Evolutionary conservation across 30 jellyfish, hydroid and myxozoan genomes (phyloP), one percentile per base, ranked within the genome.

Genomic region (Aurelia sp.): DNA sequence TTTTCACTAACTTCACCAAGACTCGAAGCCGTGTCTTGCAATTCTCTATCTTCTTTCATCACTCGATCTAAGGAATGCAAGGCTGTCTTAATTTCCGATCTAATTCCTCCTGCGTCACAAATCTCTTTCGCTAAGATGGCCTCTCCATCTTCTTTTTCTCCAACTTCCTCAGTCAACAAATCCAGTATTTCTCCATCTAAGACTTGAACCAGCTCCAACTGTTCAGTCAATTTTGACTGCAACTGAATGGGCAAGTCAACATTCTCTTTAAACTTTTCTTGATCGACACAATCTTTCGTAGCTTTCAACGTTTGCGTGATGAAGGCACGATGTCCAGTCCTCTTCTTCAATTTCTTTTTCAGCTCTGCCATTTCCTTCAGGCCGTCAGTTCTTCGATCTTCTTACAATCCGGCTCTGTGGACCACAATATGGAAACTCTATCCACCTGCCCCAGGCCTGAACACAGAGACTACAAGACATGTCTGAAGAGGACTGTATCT

Each of bases 61-160:
- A 27, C 33, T 27, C 33, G 33, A 27, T 66, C 78, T 7, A 66
- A 12, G 78, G 78, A 10, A 23, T 3, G 57, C 3, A 66, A 16
- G 18, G 78, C 78, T 66, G 78, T 66, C 55, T 66, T n/a, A 11
- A 66, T 66, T 11, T 66, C 78, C 19, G 78, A n/a, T n/a, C 19
- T n/a, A 6, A 66, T n/a, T 16, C 2, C 11, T 13, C 78, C 78
- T 6, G 78, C 78, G 3, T 66, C 78, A 16, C 13, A 33, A 66
- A 66, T 66, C 35, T 66, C 78, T 40, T 11, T 66, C 15, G 19
- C 13, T 40, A 66, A 66, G 15, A 66, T 21, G 15, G 57, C 19
- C 0, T 66, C 78, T 8, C 78, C 78, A 11, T 66, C 78, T 17
- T 66, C 78, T n/a, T 23, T 66, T 12, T 66, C 57, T 6, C 55